Conservation (phyloP, 2,797 vertebrate species). For the Florisuga fusca region DNA sequence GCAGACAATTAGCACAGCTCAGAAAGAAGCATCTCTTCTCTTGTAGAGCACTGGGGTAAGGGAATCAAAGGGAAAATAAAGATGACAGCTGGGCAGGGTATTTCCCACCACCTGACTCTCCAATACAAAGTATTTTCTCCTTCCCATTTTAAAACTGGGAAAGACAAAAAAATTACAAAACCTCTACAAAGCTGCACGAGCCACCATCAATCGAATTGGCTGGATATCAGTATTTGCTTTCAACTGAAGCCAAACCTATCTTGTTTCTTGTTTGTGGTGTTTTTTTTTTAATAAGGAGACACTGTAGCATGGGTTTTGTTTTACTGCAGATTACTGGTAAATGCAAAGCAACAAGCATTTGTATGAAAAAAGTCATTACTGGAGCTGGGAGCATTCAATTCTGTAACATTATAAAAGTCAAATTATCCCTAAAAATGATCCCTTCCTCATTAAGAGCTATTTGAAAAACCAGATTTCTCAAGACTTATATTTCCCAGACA, state of each 20-base stretch:
- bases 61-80: background rate
- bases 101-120: background rate
- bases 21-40: background rate
- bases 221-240: background rate
- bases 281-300: background rate
- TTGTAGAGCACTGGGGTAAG: background rate
- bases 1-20: background rate
- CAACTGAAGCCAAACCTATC: background rate
- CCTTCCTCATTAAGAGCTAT: background rate
- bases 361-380: background rate
- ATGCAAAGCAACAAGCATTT: background rate
- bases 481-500: background rate
- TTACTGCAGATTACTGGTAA: background rate
- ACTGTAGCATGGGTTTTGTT: background rate
- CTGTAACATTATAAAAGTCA: background rate
- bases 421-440: background rate
- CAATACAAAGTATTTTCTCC: background rate
- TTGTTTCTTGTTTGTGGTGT: background rate
- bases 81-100: background rate
- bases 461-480: slow-evolving; percentile 3
- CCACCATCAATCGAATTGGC: background rate
- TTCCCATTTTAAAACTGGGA: background rate
- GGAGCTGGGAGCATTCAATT: background rate
- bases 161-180: background rate
- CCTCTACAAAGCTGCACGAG: background rate